Evolutionary conservation across 1,140 invertebrate species (phyloP), one percentile per base, ranked within the genome.

Genomic region (Drosophila carrolli): DNA sequence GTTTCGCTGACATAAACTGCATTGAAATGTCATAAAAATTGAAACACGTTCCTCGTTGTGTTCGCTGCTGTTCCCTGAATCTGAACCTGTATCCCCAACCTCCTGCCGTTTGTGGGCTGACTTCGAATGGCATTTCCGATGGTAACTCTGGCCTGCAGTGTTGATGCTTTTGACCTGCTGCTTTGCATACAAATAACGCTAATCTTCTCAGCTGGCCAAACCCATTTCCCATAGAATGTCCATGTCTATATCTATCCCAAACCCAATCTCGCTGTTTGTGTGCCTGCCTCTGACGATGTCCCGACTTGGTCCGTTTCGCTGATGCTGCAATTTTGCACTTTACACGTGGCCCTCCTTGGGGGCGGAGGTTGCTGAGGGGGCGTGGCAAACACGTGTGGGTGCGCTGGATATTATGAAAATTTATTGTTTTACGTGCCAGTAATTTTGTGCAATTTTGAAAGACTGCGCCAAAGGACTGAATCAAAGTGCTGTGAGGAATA

Each of bases 1-100:
- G 53, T 86, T 86, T 75, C 84, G 79, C 84, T 84, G 84, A 89
- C 76, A 88, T 89, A 75, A 88, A 89, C 84, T 89, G 84, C 84
- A 88, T 84, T 88, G 84, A 77, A 89, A 88, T 89, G 84, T 88
- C 84, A 89, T 89, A 89, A 83, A 88, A 88, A 88, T 89, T 83
- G 84, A 78, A 88, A 89, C 80, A 89, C 84, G 84, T 86, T 79
- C 71, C 62, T 55, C 51, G 65, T 65, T 65, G 38, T 57, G 78
- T 53, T 81, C 51, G 35, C 47, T 43, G 38, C 55, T 27, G 29
- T 43, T 35, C 38, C 35, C 51, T n/a, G 13, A 37, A 37, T 23
- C 58, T 59, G 53, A 16, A 29, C 29, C 32, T 40, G 19, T 11
- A 55, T 2, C 9, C 13, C 47, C 10, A 8, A 32, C 8, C 16